Conservation (phyloP, 2,888 invertebrate species). For the Onthophagus sagittarius region DNA sequence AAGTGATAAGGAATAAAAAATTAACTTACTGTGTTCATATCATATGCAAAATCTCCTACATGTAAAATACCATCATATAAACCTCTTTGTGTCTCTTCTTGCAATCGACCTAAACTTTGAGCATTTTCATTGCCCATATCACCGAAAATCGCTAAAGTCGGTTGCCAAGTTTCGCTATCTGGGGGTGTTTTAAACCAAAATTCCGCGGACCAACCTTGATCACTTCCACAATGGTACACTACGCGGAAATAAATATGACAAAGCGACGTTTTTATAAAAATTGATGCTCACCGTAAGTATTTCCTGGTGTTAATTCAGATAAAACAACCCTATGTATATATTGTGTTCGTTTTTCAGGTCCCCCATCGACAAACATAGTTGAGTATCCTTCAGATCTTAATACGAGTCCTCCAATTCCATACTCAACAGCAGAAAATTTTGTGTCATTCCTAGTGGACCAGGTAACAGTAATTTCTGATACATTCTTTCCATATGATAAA, state of each 20-base stretch:
- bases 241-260: no score
- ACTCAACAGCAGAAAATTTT: constrained; percentile 66
- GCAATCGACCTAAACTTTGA: constrained; percentile 77
- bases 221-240: constrained; percentile 81
- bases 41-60: constrained; percentile 94
- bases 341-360: constrained; percentile 58
- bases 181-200: constrained; percentile 76
- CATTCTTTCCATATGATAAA: constrained; percentile 61
- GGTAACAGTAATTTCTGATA: constrained; percentile 70
- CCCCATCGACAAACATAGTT: constrained; percentile 71
- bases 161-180: constrained; percentile 66
- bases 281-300: constrained; percentile 58
- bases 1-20: no score
- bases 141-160: constrained; percentile 82
- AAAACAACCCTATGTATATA: constrained; percentile 76
- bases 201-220: constrained; percentile 74
- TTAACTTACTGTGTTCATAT: constrained; percentile 68
- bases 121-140: constrained; percentile 94
- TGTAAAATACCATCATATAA: constrained; percentile 85
- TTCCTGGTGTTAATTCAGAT: constrained; percentile 56
- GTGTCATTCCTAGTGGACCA: constrained; percentile 77
- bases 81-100: constrained; percentile 75
- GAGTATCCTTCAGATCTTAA: constrained; percentile 56
- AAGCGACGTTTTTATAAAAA: no score
- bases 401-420: constrained; percentile 62